phyloP scores from a whole-genome alignment of 2,888 invertebrate genomes.

The Keiferia lycopersicella region DNA sequence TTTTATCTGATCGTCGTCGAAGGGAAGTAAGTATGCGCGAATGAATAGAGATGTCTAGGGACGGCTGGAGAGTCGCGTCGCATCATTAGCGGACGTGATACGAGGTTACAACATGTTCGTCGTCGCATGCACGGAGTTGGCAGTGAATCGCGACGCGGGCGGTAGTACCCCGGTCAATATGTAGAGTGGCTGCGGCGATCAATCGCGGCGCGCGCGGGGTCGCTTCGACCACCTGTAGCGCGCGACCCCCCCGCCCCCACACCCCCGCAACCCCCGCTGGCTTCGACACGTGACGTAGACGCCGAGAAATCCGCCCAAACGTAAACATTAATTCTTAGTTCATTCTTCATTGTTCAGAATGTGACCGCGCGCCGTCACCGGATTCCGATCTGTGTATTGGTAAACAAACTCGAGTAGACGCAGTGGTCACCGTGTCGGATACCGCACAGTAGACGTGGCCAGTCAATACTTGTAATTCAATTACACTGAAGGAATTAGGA shows the following conservation, averaged over 20 bases:
- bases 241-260: conserved; percentile 42
- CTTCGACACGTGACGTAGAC: conserved; percentile 79
- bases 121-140: conserved; percentile 64
- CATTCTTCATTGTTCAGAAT: conserved; percentile 79
- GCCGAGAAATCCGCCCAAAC: conserved; percentile 78
- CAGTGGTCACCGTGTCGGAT: conserved; percentile 24
- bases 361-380: conserved; percentile 70
- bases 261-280: conserved; percentile 42
- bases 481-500: conserved; percentile 62
- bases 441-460: conserved; percentile 34
- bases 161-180: conserved; percentile 77
- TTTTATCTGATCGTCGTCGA: conserved; percentile 1
- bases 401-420: conserved; percentile 63
- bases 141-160: conserved; percentile 70
- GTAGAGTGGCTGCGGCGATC: conserved; percentile 79
- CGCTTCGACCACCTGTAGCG: conserved; percentile 71
- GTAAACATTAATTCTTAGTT: conserved; percentile 81
- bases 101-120: conserved; percentile 43
- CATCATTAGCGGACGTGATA: conserved; percentile 33
- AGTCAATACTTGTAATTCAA: conserved; percentile 63
- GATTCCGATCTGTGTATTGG: conserved; percentile 73
- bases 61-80: conserved; percentile 19
- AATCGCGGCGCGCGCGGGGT: conserved; percentile 65
- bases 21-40: conserved; percentile 12
- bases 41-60: conserved; percentile 15